Percentiles rank a stretch among this genome's conserved stretches.
Evolutionary conservation across 2,888 invertebrate genomes (phyloP).

Genomic region (Drosophila anomelani): DNA sequence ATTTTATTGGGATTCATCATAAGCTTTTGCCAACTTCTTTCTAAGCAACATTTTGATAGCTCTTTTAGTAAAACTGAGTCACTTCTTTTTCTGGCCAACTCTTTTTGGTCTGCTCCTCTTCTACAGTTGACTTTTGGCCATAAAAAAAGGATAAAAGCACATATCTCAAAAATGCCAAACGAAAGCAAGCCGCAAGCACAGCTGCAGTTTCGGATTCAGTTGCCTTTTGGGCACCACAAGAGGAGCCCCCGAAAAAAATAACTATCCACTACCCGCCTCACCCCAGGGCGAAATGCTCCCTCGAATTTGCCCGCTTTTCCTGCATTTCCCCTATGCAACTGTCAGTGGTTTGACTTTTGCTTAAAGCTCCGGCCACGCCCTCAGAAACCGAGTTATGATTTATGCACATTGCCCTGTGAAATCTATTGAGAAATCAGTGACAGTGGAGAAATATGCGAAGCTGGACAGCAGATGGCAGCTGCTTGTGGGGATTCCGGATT

Average conservation of each 20-base stretch:
- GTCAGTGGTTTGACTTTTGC: slow-evolving; percentile 72
- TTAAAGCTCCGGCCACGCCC: slow-evolving; percentile 59
- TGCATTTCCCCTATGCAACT: slow-evolving; percentile 45
- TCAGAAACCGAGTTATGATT: slow-evolving; percentile 58
- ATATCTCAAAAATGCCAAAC: slow-evolving; percentile 37
- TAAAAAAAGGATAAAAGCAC: slow-evolving; percentile 35
- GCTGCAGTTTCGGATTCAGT: slow-evolving; percentile 43
- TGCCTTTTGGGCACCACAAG: slow-evolving; percentile 14
- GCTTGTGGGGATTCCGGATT: slow-evolving; percentile 41
- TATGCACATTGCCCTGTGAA: slow-evolving; percentile 71
- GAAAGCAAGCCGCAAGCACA: slow-evolving; percentile 56
- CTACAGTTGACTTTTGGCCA: slow-evolving; percentile 32
- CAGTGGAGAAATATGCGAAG: slow-evolving; percentile 65
- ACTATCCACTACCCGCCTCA: neutral
- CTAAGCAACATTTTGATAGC: neutral
- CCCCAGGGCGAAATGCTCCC: neutral
- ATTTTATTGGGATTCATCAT: too few species aligned
- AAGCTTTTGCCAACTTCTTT: too few species aligned
- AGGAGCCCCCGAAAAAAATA: slow-evolving; percentile 3
- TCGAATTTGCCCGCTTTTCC: neutral
- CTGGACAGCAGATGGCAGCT: slow-evolving; percentile 38
- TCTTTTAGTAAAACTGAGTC: neutral
- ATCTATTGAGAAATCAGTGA: slow-evolving; percentile 79
- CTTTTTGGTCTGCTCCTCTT: neutral
- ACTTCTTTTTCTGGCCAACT: neutral